Evolutionary conservation across 92 coral and sea anemone genomes (phyloP).

Genomic region (Phenganax subtilis): DNA sequence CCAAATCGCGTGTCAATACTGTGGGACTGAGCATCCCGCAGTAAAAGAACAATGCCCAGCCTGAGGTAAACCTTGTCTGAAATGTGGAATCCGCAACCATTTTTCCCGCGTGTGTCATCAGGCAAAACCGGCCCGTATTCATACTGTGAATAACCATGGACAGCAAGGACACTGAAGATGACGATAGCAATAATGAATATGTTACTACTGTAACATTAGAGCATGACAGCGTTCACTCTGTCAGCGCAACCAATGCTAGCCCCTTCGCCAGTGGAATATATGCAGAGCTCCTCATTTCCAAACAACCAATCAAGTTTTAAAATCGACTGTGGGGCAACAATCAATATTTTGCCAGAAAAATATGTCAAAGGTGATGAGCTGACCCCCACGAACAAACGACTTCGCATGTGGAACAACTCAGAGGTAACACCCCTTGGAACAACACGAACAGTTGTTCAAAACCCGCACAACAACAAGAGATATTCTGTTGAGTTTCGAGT

Average conservation of each 20-base stretch:
- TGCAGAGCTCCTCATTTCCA: constrained; percentile 44
- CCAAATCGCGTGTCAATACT: background rate
- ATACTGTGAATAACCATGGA: constrained; percentile 11
- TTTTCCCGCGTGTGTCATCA: constrained; percentile 36
- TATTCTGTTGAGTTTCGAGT: constrained; percentile 56
- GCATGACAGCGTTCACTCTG: constrained; percentile 9
- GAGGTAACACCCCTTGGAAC: constrained; percentile 15
- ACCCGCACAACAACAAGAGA: constrained; percentile 47
- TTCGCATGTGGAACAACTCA: constrained; percentile 44
- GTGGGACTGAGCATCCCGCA: constrained; percentile 30
- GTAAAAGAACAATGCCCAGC: constrained; percentile 50
- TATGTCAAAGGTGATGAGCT: constrained; percentile 36
- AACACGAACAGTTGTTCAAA: constrained; percentile 34
- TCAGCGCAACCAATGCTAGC: constrained; percentile 6
- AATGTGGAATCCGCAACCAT: constrained; percentile 44
- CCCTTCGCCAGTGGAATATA: constrained; percentile 38
- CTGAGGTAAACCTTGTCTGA: constrained; percentile 39
- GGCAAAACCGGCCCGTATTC: constrained; percentile 32
- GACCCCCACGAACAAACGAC: constrained; percentile 9
- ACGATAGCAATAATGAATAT: background rate
- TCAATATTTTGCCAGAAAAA: constrained; percentile 44
- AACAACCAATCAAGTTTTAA: constrained; percentile 39
- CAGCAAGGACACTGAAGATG: background rate
- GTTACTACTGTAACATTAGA: background rate
- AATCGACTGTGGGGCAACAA: constrained; percentile 55